These are phyloP conservation scores for Drosophila watanabei DNA, from an alignment of 1,140 invertebrate genomes.

Conservation along the genomic window DNA sequence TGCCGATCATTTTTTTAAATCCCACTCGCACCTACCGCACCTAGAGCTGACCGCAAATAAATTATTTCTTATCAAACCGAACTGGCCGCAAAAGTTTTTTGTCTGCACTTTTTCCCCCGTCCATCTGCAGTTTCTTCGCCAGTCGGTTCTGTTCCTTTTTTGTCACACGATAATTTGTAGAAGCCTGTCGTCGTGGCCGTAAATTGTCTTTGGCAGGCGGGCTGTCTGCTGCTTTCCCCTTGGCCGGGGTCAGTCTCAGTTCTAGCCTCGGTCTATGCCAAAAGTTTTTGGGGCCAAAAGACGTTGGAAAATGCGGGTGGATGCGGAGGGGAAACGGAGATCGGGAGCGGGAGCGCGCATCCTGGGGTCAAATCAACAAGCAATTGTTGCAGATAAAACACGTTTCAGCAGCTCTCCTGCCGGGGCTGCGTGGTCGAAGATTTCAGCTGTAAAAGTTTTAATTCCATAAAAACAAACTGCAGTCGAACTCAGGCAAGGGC, in stretches of 20 bases:
- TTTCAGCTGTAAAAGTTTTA: slow-evolving; percentile 67
- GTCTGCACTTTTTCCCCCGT: slow-evolving; percentile 51
- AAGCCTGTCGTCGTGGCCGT: slow-evolving; percentile 69
- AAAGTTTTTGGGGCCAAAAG: slow-evolving; percentile 61
- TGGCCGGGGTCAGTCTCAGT: slow-evolving; percentile 25
- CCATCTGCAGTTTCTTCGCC: slow-evolving; percentile 25
- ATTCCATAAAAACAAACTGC: slow-evolving; percentile 79
- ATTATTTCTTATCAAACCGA: slow-evolving; percentile 81
- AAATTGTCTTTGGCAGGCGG: slow-evolving; percentile 80
- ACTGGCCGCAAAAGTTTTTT: slow-evolving; percentile 76
- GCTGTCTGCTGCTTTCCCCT: slow-evolving; percentile 33
- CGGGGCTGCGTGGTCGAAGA: slow-evolving; percentile 41
- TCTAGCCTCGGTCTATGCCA: slow-evolving; percentile 57
- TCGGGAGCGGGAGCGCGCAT: not conserved
- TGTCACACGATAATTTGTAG: slow-evolving; percentile 78
- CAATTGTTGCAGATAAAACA: slow-evolving; percentile 81
- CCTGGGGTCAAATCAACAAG: slow-evolving; percentile 74
- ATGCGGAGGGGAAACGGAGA: not conserved
- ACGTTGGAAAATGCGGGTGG: slow-evolving; percentile 38
- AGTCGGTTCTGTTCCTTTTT: slow-evolving; percentile 44
- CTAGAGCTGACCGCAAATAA: slow-evolving; percentile 70
- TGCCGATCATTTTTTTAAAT: slow-evolving; percentile 47
- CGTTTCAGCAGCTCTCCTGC: slow-evolving; percentile 36
- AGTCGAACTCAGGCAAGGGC: slow-evolving; percentile 50
- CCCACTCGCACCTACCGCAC: slow-evolving; percentile 35